Percentiles rank a stretch among this genome's conserved stretches.
Conservation (phyloP, 2,113 vertebrate species). For the Tyrannus savana region DNA sequence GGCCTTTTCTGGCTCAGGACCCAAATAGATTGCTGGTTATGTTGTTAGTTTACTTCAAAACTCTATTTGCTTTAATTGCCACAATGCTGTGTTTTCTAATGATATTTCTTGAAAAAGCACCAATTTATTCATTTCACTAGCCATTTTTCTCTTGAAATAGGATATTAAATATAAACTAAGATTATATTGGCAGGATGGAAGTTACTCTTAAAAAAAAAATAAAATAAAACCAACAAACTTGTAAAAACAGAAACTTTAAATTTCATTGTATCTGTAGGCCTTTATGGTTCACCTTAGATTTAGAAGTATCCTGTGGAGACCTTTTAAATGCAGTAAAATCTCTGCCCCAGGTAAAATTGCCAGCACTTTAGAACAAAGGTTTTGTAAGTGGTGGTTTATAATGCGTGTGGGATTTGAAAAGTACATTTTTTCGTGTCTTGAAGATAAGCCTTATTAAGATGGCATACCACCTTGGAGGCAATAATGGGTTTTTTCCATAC, state of each 20-base stretch:
- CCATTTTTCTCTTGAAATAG: slow-evolving; percentile 11
- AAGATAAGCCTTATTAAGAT: slow-evolving; percentile 77
- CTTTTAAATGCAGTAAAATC: slow-evolving; percentile 73
- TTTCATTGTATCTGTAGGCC: slow-evolving; percentile 66
- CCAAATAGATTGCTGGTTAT: slow-evolving; percentile 15
- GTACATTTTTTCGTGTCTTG: slow-evolving; percentile 74
- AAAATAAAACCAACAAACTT: slow-evolving; percentile 45
- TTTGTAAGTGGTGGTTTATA: slow-evolving; percentile 76
- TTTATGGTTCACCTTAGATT: slow-evolving; percentile 68
- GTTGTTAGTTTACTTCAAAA: slow-evolving; percentile 42
- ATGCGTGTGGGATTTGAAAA: slow-evolving; percentile 74
- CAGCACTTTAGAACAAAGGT: slow-evolving; percentile 75
- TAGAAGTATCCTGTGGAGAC: slow-evolving; percentile 69
- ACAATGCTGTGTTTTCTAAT: not conserved
- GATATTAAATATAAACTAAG: not conserved
- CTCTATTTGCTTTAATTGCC: slow-evolving; percentile 20
- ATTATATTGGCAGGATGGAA: slow-evolving; percentile 19
- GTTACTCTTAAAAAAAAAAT: not conserved
- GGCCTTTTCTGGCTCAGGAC: slow-evolving; percentile 46
- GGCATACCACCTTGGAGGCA: slow-evolving; percentile 66
- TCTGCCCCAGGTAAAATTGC: slow-evolving; percentile 74
- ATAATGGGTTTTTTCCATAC: slow-evolving; percentile 65
- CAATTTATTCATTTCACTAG: not conserved
- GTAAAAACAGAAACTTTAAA: slow-evolving; percentile 68
- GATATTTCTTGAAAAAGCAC: not conserved